A percentile compares a stretch with the other conserved stretches of the same genome.
phyloP scores from a whole-genome alignment of 2,797 vertebrate genomes.

The Potorous gilbertii region DNA sequence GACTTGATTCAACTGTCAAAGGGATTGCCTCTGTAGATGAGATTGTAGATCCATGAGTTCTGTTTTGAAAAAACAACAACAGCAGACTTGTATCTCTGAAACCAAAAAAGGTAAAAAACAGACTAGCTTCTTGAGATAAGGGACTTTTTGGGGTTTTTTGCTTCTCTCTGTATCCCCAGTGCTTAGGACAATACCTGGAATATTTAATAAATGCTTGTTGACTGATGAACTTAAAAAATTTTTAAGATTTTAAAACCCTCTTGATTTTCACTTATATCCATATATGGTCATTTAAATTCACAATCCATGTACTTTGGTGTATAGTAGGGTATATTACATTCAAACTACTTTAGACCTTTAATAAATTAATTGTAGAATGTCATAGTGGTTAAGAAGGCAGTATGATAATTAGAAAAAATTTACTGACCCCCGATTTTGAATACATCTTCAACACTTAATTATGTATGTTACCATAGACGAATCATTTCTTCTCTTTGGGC shows the following conservation, averaged over 20 bases:
- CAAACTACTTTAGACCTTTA: neutral
- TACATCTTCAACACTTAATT: neutral
- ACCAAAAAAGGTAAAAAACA: neutral
- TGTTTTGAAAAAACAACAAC: neutral
- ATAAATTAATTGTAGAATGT: neutral
- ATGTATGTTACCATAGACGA: neutral
- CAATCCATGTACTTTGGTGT: neutral
- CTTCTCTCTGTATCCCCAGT: neutral
- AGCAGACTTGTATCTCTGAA: neutral
- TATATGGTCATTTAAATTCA: neutral
- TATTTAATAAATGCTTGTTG: neutral
- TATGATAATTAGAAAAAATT: neutral
- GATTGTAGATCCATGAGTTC: neutral
- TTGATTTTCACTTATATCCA: neutral
- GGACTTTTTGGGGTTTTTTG: neutral
- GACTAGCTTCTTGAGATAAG: neutral
- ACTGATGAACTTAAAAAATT: neutral
- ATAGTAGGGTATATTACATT: neutral
- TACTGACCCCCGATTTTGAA: neutral
- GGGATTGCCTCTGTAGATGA: neutral
- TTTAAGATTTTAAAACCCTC: neutral
- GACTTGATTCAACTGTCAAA: neutral
- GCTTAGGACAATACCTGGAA: neutral
- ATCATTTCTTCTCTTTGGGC: neutral
- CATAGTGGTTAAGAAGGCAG: neutral